These are phyloP conservation scores for Notothenia rossii DNA, from an alignment of 2,113 vertebrate genomes.

Conservation along the genomic window DNA sequence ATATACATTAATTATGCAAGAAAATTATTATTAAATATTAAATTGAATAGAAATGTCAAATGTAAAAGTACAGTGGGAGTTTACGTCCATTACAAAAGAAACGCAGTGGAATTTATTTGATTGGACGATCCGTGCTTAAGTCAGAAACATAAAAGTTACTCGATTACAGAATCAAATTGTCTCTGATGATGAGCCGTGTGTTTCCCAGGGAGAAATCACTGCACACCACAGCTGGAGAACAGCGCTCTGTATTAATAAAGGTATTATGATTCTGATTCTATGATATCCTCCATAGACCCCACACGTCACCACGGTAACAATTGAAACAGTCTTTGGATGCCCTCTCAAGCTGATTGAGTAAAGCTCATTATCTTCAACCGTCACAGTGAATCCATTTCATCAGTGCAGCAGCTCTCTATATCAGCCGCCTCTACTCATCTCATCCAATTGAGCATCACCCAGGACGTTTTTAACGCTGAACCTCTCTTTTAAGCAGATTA, in stretches of 20 bases:
- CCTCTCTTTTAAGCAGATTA: slow-evolving; percentile 82
- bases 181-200: neutral
- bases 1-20: too few species aligned
- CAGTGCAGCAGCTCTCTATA: slow-evolving; percentile 76
- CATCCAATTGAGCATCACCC: slow-evolving; percentile 83
- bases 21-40: too few species aligned
- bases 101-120: neutral
- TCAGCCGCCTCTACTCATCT: slow-evolving; percentile 85
- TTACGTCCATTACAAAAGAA: too few species aligned
- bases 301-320: slow-evolving; percentile 41
- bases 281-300: slow-evolving; percentile 1
- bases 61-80: too few species aligned
- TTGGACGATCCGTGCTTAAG: neutral
- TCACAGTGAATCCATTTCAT: slow-evolving; percentile 85
- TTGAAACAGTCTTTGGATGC: slow-evolving; percentile 60
- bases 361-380: slow-evolving; percentile 81
- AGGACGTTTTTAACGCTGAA: slow-evolving; percentile 78
- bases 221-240: neutral
- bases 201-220: neutral
- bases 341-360: slow-evolving; percentile 77
- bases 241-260: slow-evolving; percentile 1
- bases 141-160: neutral
- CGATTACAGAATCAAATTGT: neutral
- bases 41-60: too few species aligned
- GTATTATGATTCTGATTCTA: too few species aligned